These are phyloP conservation scores for Drosophila melanocephala DNA, from an alignment of 2,888 invertebrate species.

Conservation along the genomic window DNA sequence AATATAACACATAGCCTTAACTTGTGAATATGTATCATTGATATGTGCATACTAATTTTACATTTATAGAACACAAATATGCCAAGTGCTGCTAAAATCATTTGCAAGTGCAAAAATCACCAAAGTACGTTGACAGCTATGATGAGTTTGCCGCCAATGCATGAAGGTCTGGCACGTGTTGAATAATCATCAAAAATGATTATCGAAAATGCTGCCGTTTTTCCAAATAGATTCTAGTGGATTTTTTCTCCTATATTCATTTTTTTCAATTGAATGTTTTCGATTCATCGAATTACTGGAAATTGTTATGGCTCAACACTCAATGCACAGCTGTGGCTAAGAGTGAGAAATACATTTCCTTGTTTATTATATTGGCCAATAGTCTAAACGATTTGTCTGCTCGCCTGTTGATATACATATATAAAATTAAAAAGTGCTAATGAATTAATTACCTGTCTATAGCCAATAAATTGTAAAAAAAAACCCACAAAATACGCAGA, in stretches of 20 bases:
- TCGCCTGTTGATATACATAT: constrained; percentile 15
- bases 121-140: constrained; percentile 42
- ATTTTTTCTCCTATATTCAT: background rate
- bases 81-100: constrained; percentile 13
- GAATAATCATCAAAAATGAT: constrained; percentile 12
- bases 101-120: constrained; percentile 29
- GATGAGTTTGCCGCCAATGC: constrained; percentile 11
- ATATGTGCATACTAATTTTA: constrained; percentile 6
- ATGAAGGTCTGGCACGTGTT: constrained; percentile 23
- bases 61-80: constrained; percentile 22
- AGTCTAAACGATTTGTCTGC: constrained; percentile 26
- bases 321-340: constrained; percentile 32
- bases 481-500: constrained; percentile 24
- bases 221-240: background rate
- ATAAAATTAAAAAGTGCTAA: constrained; percentile 49
- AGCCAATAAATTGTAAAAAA: constrained; percentile 42
- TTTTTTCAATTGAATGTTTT: background rate
- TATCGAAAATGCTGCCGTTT: constrained; percentile 9
- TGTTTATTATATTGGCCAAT: constrained; percentile 46
- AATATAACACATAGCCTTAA: background rate
- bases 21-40: constrained; percentile 1
- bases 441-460: constrained; percentile 75
- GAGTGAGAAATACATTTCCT: constrained; percentile 28
- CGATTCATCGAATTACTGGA: constrained; percentile 1
- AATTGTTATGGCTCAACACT: constrained; percentile 27